Evolutionary conservation across 2,797 vertebrate species (phyloP), one percentile per base, ranked within the genome.

Genomic region (Falco concolor): DNA sequence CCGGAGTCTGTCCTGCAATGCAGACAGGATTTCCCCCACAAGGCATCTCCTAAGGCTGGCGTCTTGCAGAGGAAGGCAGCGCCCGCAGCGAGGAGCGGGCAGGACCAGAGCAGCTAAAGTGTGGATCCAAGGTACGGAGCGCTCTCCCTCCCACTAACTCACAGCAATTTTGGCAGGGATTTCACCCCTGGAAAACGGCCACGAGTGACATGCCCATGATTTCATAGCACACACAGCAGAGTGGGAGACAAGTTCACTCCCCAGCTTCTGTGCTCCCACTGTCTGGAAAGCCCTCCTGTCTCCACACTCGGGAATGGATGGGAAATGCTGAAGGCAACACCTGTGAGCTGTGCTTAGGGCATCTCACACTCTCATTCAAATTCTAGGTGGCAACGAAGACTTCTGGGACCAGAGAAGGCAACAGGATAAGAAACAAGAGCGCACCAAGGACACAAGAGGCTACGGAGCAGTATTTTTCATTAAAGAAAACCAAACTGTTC

Each of bases 141-240:
- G 0, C 52, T 57, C 61, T 60, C 78, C 87, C 81, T 87, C 84
- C 64, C 83, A 22, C 73, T 4, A 38, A 63, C 76, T 49, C 85
- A 14, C 8, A 3, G 78, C 32, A 47, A 36, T 17, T 59, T 60
- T 67, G 91, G 93, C 84, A 81, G 76, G 45, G 67, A 76, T 65
- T 34, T 65, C 59, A 49, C 47, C 87, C 89, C 89, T 84, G 95
- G 81, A 84, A 73, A 83, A 54, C 47, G 11, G 74, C 93, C 90
- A 79, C 14, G 0, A 64, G 72, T 3, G 28, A 53, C 84, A 42
- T 9, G 85, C 47, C 90, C 80, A 6, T 3, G 69, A 64, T 36
- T 78, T 73, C 81, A 32, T 25, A 54, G 80, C 63, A 15, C 30
- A 50, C 5, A 10, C 45, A 65, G 89, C 56, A 49, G 84, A 82